Conservation (phyloP, 2,113 vertebrate genomes). For the Regulus satrapa region DNA sequence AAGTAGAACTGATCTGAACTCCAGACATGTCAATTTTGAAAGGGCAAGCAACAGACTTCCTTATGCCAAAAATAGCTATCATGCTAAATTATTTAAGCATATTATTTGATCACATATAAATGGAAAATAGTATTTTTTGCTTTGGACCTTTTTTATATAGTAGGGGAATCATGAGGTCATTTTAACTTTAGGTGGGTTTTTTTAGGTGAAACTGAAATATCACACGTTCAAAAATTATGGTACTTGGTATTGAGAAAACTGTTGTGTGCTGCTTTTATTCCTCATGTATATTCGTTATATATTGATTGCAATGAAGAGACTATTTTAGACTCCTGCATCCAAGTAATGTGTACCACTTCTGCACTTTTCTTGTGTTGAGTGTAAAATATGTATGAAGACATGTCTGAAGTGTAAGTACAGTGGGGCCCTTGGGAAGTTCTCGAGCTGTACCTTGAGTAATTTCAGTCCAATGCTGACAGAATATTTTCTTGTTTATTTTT, state of each 20-base stretch:
- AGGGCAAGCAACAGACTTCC: conserved; percentile 58
- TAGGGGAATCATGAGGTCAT: background rate
- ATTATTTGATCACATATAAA: background rate
- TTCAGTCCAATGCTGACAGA: background rate
- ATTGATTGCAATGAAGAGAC: background rate
- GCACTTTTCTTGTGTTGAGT: background rate
- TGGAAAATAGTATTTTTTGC: background rate
- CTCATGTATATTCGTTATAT: background rate
- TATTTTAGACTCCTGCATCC: background rate
- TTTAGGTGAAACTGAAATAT: background rate
- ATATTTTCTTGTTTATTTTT: conserved; percentile 9
- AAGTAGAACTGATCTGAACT: conserved; percentile 8
- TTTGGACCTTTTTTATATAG: background rate
- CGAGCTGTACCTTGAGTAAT: background rate
- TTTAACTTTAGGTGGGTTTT: background rate
- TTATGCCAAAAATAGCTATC: conserved; percentile 51
- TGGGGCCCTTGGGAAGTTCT: background rate
- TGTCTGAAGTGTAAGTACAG: conserved; percentile 25
- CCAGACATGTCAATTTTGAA: conserved; percentile 5
- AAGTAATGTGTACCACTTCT: background rate
- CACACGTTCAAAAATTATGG: accelerated
- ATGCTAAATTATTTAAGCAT: background rate
- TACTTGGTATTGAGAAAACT: background rate
- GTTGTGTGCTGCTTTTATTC: background rate
- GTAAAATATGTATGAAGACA: conserved; percentile 46